A percentile compares a stretch with the other conserved stretches of the same genome.
These are phyloP conservation scores for Buteo buteo DNA, from an alignment of 2,113 vertebrate genomes.

Conservation along the genomic window DNA sequence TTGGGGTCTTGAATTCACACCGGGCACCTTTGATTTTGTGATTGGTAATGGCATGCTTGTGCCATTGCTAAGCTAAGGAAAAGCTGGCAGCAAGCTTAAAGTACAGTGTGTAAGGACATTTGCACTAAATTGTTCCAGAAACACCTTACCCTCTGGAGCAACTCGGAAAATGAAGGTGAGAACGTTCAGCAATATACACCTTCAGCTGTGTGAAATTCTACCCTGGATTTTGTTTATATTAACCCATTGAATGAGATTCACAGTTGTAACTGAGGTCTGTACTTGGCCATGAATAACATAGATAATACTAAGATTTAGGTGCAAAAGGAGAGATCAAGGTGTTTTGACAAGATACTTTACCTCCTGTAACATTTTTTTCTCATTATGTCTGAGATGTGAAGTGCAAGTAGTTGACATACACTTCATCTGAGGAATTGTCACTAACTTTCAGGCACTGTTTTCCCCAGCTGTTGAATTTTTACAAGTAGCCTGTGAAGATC, in stretches of 20 bases:
- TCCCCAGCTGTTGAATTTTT: not conserved
- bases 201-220: not conserved
- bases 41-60: not conserved
- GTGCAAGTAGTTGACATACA: not conserved
- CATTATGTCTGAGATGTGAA: not conserved
- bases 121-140: not conserved
- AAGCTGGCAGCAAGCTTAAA: not conserved
- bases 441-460: not conserved
- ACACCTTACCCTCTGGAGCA: not conserved
- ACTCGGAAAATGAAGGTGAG: not conserved
- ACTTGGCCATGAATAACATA: not conserved
- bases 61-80: not conserved
- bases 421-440: not conserved
- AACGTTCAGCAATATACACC: not conserved
- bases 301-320: not conserved
- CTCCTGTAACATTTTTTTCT: not conserved
- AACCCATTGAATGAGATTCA: not conserved
- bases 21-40: not conserved
- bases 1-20: not conserved
- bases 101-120: not conserved
- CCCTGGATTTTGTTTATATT: not conserved
- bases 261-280: not conserved
- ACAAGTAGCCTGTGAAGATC: not conserved
- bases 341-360: not conserved
- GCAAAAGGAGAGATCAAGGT: not conserved